Conservation (phyloP, 2,797 vertebrate species). For the Eupleurogrammus muticus region DNA sequence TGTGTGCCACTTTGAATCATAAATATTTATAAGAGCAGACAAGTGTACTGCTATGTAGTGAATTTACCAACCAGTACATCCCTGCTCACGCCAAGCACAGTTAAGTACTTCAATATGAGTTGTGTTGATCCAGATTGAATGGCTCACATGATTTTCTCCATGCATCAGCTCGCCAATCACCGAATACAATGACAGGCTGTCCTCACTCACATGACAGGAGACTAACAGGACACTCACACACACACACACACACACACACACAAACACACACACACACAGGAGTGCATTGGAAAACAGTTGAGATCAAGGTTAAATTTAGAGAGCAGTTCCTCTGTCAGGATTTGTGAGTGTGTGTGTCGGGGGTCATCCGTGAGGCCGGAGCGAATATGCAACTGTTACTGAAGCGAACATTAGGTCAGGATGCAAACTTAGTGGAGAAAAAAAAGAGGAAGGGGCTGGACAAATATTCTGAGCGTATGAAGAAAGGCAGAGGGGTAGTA, state of each 20-base stretch:
- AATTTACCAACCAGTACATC: slow-evolving; percentile 25
- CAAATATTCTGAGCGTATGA: slow-evolving; percentile 25
- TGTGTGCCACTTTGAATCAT: slow-evolving; percentile 19
- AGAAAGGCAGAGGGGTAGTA: slow-evolving; percentile 24
- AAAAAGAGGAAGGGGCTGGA: slow-evolving; percentile 17
- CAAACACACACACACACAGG: slow-evolving; percentile 30
- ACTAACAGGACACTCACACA: slow-evolving; percentile 66
- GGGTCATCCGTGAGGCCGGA: slow-evolving; percentile 83
- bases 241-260: slow-evolving; percentile 20
- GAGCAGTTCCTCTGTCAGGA: slow-evolving; percentile 65
- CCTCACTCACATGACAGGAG: slow-evolving; percentile 77
- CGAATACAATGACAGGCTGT: slow-evolving; percentile 78
- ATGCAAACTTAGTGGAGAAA: slow-evolving; percentile 11
- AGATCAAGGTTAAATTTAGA: slow-evolving; percentile 81
- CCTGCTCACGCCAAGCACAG: slow-evolving; percentile 54
- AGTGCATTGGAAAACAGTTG: slow-evolving; percentile 63
- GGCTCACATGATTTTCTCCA: slow-evolving; percentile 76
- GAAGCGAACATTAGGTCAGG: slow-evolving; percentile 43
- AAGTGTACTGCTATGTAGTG: slow-evolving; percentile 21
- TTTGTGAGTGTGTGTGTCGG: slow-evolving; percentile 32
- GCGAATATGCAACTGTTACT: slow-evolving; percentile 81
- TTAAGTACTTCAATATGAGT: slow-evolving; percentile 63
- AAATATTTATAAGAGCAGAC: slow-evolving; percentile 44
- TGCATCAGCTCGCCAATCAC: slow-evolving; percentile 77
- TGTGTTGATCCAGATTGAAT: slow-evolving; percentile 60